Evolutionary conservation across 2,113 vertebrate genomes (phyloP), one percentile per base, ranked within the genome.

Genomic region (Climacteris rufus): DNA sequence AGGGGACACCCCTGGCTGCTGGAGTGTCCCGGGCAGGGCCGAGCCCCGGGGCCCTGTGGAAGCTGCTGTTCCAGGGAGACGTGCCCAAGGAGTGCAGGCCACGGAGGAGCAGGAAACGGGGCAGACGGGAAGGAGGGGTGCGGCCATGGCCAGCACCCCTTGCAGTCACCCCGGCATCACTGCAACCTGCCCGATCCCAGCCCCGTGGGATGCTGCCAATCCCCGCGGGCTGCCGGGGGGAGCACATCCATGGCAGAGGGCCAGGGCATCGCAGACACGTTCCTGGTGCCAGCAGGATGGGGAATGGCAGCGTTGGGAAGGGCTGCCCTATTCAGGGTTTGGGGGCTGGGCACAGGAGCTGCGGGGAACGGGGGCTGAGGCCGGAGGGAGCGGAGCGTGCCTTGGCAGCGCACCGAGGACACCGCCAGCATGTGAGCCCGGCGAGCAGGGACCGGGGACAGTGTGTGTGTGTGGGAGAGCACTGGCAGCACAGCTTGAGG

Each of bases 401-500:
- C 74, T 92, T 94, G 94, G 95, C 92, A 91, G 57, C 9, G 5
- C 84, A 80, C 71, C 25, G 31, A 74, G 77, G 72, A 86, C 68
- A 37, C 77, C 7, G 60, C 3, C 13, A 61, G 81, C 77, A 5
- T 77, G 92, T 19, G 63, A 89, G 94, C 87, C 87, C 33, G 61
- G 66, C 2, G 40, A 90, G 65, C 61, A 27, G 92, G 47, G 87
- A 91, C 16, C 2, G 15, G 84, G 95, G 84, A 97, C 96, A 85
- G 40, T 11, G 94, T 97, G 96, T 93, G 95, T 60, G 85, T 90
- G 94, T 91, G 96, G 94, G 96, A 95, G 96, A 72, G 88, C 70
- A 15, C 94, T 77, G 96, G 95, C 95, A 94, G 94, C 88, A 94
- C 94, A 94, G 82, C 71, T 76, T 88, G 94, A 68, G 57, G 93